Base-by-base conservation (phyloP, 2,113 vertebrate species). In the Noturus placidus region DNA sequence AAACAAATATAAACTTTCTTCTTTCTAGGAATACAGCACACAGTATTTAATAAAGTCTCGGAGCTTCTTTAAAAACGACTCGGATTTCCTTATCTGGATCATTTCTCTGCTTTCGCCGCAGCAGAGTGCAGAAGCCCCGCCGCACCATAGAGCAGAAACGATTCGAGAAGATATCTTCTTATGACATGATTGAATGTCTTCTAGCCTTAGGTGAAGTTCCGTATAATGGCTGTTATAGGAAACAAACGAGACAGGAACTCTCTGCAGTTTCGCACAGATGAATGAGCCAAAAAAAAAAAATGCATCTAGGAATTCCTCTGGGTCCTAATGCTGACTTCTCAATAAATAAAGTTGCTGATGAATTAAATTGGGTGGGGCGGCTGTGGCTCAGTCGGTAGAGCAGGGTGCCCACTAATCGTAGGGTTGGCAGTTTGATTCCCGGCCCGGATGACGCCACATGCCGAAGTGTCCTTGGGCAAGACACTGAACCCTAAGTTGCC, bases 181-280 rank as follows among this genome's bases (percentile, higher is more conserved):
- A 17, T 33, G 50, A 56, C 30, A 54, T 42, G 14, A 79, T 4
- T 54, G 27, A 14, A 50, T 50, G 30, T 59, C 20, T 50, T 38
- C 10, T n/a, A 78, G 50, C 76, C 50, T 59, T 35, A 7, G 79
- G 79, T 50, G 79, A 82, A 14, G 79, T 82, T 57, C 38, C 11
- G 20, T 82, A 42, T 59, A 59, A 81, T 59, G 38, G 54, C 30
- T 80, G 54, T 59, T 81, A 81, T 33, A 81, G 79, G 79, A 59
- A 81, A 54, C 25, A 27, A 59, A 38, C 8, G 33, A 57, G 33
- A 19, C n/a, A 35, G 0, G 25, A 20, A 17, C 35, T 80, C 30
- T 56, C 15, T 79, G 77, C 52, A 19, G 38, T 25, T 54, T 56
- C 77, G 20, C 52, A 52, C 42, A n/a, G 42, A 27, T 1, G 14